Base-by-base conservation (phyloP, 2,888 invertebrate genomes). In the Andrena chrysosceles region DNA sequence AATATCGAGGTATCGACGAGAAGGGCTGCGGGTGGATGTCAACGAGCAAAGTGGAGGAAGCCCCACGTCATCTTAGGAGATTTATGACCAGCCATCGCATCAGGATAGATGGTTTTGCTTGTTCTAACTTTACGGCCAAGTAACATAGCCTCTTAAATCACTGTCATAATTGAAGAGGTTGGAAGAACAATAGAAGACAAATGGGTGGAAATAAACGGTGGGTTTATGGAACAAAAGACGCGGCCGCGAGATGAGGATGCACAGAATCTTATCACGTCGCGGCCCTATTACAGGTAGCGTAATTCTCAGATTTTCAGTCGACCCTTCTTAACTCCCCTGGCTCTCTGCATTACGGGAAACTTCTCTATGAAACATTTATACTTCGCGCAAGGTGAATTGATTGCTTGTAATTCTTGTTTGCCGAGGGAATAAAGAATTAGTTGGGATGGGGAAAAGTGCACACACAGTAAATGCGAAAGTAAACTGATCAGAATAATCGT, bases 1-100 rank as follows among this genome's bases (percentile, higher is more conserved):
- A 84, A 84, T 87, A 85, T 85, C 76, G 87, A 56, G 52, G 77
- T 67, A 81, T 81, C 77, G 81, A 69, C 71, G 69, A 62, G 52
- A 49, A 33, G 20, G 10, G 49, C 29, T 29, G 49, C 52, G 63
- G 70, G 77, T 73, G 66, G 69, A 81, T 85, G 88, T 88, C 87
- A 86, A 82, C 86, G 68, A 56, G 83, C 77, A 59, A 85, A 78
- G 73, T 29, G 62, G 64, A 70, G 85, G 62, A 59, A 77, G 59
- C 48, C 66, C 29, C 29, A 16, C 77, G 72, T 73, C 81, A 67
- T 77, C 80, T 67, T 80, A 13, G 5, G 77, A 78, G 80, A 83
- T 86, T 83, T 83, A 83, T 78, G 48, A 10, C 26, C 49, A 23
- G n/a, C 63, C 33, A 35, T 62, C 76, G 49, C 69, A 77, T 48